Conservation (phyloP, 2,797 vertebrate genomes). For the Carcharodon carcharias region DNA sequence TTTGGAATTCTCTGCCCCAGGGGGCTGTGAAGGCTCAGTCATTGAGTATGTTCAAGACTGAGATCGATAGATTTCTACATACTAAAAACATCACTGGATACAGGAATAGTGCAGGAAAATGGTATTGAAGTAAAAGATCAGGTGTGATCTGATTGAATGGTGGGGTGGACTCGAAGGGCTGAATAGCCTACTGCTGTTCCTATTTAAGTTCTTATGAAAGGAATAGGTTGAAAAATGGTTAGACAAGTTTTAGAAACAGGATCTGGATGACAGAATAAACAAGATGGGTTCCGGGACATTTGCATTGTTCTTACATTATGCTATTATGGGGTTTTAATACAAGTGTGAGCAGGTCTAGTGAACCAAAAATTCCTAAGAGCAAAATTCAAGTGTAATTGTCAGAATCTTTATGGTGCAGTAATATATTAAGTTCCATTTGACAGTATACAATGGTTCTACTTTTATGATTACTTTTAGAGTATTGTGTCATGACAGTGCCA, state of each 20-base stretch:
- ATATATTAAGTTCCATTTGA: neutral
- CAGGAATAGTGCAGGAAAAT: no score
- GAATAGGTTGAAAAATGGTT: neutral
- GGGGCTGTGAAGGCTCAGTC: no score
- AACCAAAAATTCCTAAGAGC: neutral
- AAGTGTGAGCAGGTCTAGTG: neutral
- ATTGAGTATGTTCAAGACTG: no score
- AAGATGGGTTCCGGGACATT: neutral
- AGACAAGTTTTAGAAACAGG: neutral
- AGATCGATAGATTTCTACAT: no score
- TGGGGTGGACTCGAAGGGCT: no score
- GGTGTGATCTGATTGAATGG: no score
- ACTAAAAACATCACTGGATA: no score
- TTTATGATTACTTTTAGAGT: neutral
- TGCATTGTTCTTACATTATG: neutral
- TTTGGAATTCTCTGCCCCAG: no score
- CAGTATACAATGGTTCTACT: neutral
- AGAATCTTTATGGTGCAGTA: neutral
- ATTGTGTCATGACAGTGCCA: neutral
- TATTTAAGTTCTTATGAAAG: no score
- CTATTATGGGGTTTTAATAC: neutral
- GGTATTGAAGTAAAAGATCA: no score
- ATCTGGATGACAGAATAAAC: neutral
- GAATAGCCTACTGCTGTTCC: no score
- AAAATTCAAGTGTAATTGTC: neutral